Base-by-base conservation (phyloP, 35 echinoderm and acorn worm species). In the Eucidaris tribuloides region DNA sequence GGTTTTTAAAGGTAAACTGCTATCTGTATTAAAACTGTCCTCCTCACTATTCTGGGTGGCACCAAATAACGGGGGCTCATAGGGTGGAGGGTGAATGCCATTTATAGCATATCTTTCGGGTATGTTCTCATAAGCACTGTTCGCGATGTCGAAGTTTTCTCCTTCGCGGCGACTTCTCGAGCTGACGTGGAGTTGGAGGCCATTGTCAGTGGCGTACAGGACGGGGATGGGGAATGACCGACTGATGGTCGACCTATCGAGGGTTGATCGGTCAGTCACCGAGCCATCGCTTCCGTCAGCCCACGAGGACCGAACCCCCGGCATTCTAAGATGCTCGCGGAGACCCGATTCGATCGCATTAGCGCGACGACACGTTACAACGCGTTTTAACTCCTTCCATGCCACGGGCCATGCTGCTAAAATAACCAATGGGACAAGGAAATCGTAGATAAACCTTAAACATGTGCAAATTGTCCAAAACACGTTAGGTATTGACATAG, bases 271-370 rank as follows among this genome's bases (percentile, higher is more conserved):
- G 40, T 74, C 68, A 25, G 68, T 74, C 1, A 74, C 68, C 0
- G 68, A 74, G 4, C 68, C 68, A 44, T 74, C 68, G 40, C 68
- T 74, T 38, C 68, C 68, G 24, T 74, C 68, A 44, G 68, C 68
- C 68, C 68, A 74, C 1, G 68, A 74, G 25, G 68, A 44, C 24
- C 68, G 68, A 5, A 74, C 38, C 11, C 68, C 68, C 2, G 38
- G 68, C 6, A 74, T 74, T 9, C 68, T 7, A 22, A 64, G 9
- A 25, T 25, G 13, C 9, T 44, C 37, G 15, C 68, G 68, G 44
- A 74, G 36, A n/a, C 35, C 68, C 7, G 29, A 15, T 40, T 74
- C 68, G 38, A 74, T 74, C 24, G 68, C 68, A 74, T 74, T 74
- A 20, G 38, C 68, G 22, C 35, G 68, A 72, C 66, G 66, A 74